Conservation (phyloP, 2,113 vertebrate genomes). For the Henicopernis longicauda region DNA sequence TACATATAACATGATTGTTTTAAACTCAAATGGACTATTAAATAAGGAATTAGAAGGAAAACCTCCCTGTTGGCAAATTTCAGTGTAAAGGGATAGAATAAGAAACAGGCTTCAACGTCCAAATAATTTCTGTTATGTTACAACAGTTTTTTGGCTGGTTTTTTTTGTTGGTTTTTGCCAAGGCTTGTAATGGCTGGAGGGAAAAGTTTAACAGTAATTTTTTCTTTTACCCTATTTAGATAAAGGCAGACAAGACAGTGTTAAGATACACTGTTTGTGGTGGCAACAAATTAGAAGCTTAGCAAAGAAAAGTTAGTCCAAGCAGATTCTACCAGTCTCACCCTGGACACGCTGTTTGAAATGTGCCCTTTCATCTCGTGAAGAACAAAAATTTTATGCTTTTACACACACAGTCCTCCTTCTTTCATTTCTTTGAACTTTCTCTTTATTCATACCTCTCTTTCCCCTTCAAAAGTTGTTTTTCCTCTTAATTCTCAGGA, state of each 20-base stretch:
- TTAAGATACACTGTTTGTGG: not conserved
- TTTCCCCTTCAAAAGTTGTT: not conserved
- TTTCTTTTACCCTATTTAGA: not conserved
- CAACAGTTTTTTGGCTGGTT: fast-evolving
- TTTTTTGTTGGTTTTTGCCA: not conserved
- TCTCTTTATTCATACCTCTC: not conserved
- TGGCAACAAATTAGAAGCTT: not conserved
- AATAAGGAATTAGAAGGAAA: not conserved
- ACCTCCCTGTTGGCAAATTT: not conserved
- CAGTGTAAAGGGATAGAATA: not conserved
- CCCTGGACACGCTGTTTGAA: not conserved
- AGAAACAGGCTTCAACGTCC: not conserved
- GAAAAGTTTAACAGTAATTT: not conserved
- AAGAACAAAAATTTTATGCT: not conserved
- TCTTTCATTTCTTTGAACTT: not conserved
- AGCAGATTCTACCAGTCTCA: fast-evolving
- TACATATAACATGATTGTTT: not conserved
- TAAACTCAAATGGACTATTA: not conserved
- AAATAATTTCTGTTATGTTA: not conserved
- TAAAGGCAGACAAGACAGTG: not conserved
- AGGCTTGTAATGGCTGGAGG: not conserved
- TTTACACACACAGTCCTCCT: not conserved
- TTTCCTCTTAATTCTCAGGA: not conserved
- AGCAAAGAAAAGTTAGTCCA: not conserved
- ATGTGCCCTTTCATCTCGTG: not conserved